Percentiles rank a stretch among this genome's conserved stretches.
Conservation (phyloP, 2,113 vertebrate genomes). For the Varanus salvator region DNA sequence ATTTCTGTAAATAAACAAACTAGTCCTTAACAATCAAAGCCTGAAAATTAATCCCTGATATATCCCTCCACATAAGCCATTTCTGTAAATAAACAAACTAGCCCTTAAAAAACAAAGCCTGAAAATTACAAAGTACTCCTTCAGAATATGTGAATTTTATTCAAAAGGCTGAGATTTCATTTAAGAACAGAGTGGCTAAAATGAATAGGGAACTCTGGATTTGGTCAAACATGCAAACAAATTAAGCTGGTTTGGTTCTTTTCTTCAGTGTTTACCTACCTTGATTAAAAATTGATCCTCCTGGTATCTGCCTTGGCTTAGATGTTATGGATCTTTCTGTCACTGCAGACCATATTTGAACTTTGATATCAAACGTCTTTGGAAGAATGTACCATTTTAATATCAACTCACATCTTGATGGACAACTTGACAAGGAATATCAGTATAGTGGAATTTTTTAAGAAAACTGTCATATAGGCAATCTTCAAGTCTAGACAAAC, state of each 20-base stretch:
- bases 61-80: not conserved
- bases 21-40: not conserved
- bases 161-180: constrained; percentile 7
- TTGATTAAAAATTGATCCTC: constrained; percentile 66
- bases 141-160: not conserved
- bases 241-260: constrained; percentile 14
- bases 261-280: constrained; percentile 48
- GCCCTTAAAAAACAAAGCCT: not conserved
- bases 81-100: not conserved
- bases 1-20: not conserved
- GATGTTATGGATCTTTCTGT: constrained; percentile 36
- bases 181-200: constrained; percentile 8
- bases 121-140: not conserved
- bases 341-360: constrained; percentile 51
- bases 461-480: constrained; percentile 59
- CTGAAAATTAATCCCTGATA: too few species aligned
- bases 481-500: constrained; percentile 68
- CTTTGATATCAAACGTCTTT: constrained; percentile 43
- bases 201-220: constrained; percentile 18
- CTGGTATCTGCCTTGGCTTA: not conserved
- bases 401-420: constrained; percentile 56
- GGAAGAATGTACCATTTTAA: constrained; percentile 57
- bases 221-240: constrained; percentile 37
- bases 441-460: constrained; percentile 51
- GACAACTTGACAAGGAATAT: constrained; percentile 66